A percentile compares a stretch with the other conserved stretches of the same genome.
phyloP scores from a whole-genome alignment of 2,797 vertebrate genomes.

The Anguilla pacifica region DNA sequence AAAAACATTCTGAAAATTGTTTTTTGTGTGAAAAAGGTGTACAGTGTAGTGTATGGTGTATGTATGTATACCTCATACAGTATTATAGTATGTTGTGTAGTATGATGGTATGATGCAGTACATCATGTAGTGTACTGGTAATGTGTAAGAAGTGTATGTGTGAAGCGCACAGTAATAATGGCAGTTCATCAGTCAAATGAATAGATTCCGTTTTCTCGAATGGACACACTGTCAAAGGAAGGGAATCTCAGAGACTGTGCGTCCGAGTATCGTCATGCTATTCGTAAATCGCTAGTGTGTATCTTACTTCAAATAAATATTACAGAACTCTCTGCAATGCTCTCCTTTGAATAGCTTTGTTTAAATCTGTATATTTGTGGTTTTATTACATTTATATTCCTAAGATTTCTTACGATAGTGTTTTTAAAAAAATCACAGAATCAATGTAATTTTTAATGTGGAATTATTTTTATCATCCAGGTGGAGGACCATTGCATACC shows the following conservation, averaged over 20 bases:
- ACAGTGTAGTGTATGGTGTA: not conserved
- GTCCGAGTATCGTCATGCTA: not conserved
- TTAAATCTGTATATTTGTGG: not conserved
- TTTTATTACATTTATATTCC: not conserved
- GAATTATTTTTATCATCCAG: not conserved
- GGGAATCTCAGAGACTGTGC: not conserved
- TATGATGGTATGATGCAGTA: not conserved
- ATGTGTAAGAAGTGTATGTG: not conserved
- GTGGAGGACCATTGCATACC: not conserved
- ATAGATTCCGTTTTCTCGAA: not conserved
- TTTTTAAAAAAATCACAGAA: not conserved
- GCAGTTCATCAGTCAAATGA: not conserved
- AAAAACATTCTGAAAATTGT: not conserved
- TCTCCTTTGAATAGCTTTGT: not conserved
- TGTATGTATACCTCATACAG: slow-evolving; percentile 7
- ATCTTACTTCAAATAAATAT: not conserved
- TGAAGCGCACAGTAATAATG: not conserved
- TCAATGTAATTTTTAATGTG: not conserved
- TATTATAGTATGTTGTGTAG: slow-evolving; percentile 13
- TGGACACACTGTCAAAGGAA: not conserved
- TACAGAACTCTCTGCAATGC: not conserved
- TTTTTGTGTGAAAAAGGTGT: not conserved
- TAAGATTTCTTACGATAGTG: not conserved
- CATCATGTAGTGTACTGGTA: not conserved
- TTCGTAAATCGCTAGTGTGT: not conserved